Conservation (phyloP, 2,797 vertebrate species). For the Alfaro cultratus region DNA sequence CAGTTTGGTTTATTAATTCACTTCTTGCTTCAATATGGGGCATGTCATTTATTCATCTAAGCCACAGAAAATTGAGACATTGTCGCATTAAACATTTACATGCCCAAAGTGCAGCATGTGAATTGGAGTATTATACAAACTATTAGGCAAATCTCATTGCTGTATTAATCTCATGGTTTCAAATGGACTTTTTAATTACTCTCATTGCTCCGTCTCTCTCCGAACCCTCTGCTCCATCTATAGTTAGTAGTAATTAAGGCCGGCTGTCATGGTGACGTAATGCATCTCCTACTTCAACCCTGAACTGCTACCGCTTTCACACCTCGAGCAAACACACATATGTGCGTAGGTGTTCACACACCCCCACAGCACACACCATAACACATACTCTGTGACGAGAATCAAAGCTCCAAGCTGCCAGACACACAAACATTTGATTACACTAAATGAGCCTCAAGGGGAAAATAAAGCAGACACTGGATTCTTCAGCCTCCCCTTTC, state of each 20-base stretch:
- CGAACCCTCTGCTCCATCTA: conserved; percentile 58
- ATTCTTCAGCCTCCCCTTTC: conserved; percentile 1
- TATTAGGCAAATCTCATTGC: conserved; percentile 15
- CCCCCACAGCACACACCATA: conserved; percentile 18
- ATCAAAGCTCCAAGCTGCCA: conserved; percentile 31
- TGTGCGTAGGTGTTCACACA: conserved; percentile 48
- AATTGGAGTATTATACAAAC: conserved; percentile 25
- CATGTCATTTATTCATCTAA: background rate
- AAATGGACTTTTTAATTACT: conserved; percentile 78
- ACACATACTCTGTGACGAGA: conserved; percentile 31
- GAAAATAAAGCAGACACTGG: conserved; percentile 2
- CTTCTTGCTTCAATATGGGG: background rate
- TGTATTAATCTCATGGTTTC: conserved; percentile 60
- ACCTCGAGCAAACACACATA: conserved; percentile 42
- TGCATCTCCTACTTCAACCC: conserved; percentile 68
- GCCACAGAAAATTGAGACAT: background rate
- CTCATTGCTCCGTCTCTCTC: conserved; percentile 52
- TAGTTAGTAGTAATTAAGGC: conserved; percentile 79
- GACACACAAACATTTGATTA: conserved; percentile 23
- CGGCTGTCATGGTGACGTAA: conserved; percentile 69
- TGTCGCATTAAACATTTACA: conserved; percentile 14
- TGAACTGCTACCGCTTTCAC: conserved; percentile 52
- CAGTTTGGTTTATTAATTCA: background rate
- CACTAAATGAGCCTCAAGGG: conserved; percentile 23
- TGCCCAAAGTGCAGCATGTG: conserved; percentile 4